phyloP scores from a whole-genome alignment of 2,113 vertebrate genomes.

The Anas platyrhynchos region DNA sequence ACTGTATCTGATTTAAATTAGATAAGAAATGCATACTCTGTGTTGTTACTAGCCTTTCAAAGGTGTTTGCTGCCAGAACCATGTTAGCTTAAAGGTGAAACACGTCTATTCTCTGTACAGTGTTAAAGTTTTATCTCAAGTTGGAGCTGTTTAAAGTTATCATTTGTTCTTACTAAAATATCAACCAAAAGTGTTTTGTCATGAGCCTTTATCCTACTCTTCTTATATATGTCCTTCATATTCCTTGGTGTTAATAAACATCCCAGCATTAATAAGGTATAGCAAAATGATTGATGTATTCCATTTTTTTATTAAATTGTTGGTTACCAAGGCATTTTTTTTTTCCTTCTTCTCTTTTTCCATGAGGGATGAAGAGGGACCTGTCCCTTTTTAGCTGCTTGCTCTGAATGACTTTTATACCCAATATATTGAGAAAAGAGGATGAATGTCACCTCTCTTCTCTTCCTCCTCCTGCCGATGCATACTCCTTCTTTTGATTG shows the following conservation, averaged over 20 bases:
- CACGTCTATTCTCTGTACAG: background rate
- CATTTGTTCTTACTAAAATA: slow-evolving; percentile 25
- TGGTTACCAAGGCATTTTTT: slow-evolving; percentile 74
- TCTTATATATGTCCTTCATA: slow-evolving; percentile 74
- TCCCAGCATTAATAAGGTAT: slow-evolving; percentile 69
- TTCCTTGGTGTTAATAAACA: slow-evolving; percentile 72
- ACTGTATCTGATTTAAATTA: slow-evolving; percentile 53
- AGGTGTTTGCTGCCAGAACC: background rate
- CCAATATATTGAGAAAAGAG: slow-evolving; percentile 80
- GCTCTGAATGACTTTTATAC: slow-evolving; percentile 84
- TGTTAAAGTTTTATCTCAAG: background rate
- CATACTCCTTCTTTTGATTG: slow-evolving; percentile 87
- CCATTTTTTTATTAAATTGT: slow-evolving; percentile 77
- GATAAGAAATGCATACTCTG: slow-evolving; percentile 1
- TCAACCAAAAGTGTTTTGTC: slow-evolving; percentile 46
- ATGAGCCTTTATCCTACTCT: slow-evolving; percentile 54
- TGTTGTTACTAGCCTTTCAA: background rate
- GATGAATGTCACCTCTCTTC: slow-evolving; percentile 86
- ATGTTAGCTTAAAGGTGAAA: background rate
- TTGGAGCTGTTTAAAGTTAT: background rate
- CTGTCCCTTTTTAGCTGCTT: slow-evolving; percentile 82
- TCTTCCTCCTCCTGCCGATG: slow-evolving; percentile 77
- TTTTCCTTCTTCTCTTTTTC: slow-evolving; percentile 54
- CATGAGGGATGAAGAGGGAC: slow-evolving; percentile 74
- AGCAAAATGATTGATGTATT: slow-evolving; percentile 77